These are phyloP conservation scores for Australoheros scitulus DNA, from an alignment of 2,113 vertebrate species.

Conservation along the genomic window DNA sequence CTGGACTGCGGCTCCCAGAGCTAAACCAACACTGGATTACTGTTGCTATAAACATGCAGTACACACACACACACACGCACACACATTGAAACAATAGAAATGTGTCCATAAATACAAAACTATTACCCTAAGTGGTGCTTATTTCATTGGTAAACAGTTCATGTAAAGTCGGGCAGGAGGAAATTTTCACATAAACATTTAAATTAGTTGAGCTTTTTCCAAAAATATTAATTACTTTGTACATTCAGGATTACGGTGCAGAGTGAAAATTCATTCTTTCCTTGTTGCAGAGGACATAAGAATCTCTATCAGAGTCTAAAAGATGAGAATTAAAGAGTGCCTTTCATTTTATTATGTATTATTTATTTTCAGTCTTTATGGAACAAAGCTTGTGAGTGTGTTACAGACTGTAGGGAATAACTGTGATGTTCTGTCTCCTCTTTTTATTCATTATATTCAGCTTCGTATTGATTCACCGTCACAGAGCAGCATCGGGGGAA, in stretches of 20 bases:
- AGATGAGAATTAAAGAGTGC: not conserved
- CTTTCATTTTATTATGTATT: not conserved
- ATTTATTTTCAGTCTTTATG: not conserved
- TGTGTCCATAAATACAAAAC: not conserved
- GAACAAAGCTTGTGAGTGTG: conserved; percentile 2
- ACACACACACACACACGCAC: not conserved
- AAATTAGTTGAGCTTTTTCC: too few relatives aligned
- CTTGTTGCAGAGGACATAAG: not conserved
- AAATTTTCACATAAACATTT: not conserved
- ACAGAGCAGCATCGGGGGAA: not conserved
- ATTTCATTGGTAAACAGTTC: not conserved
- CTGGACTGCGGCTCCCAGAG: not conserved
- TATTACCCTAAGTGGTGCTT: too few relatives aligned
- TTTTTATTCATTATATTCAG: conserved; percentile 34
- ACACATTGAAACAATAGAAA: not conserved
- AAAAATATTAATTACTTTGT: too few relatives aligned
- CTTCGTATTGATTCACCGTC: conserved; percentile 36
- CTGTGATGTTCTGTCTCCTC: not conserved
- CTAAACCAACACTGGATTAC: conserved; percentile 24
- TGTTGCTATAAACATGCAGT: not conserved
- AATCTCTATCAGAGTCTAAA: too few relatives aligned
- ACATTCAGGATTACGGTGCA: too few relatives aligned
- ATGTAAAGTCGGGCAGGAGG: not conserved
- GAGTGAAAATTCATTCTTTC: not conserved
- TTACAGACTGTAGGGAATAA: not conserved